Evolutionary conservation across 2,888 invertebrate species (phyloP), one percentile per base, ranked within the genome.

Genomic region (Fragum fragum): DNA sequence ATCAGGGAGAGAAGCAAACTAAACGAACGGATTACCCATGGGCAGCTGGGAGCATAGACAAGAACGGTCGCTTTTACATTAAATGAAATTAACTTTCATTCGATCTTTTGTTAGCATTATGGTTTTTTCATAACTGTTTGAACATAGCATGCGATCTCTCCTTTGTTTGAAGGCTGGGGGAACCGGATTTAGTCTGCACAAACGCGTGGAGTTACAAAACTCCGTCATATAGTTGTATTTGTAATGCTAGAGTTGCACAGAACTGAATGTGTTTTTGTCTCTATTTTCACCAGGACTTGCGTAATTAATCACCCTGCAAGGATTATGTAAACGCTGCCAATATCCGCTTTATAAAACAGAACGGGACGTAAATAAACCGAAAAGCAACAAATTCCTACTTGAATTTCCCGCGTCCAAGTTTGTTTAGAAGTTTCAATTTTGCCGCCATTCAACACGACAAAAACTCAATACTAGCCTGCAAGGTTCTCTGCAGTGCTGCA

Each of bases 11-110:
- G 75, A 59, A 61, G 68, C 75, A 69, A 55, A 59, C 23, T 61
- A 47, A 57, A 72, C 73, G 74, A n/a, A 29, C 47, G 82, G 77
- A 81, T 81, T 78, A 80, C 55, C 68, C 68, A 39, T 47, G 63
- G 73, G 78, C 85, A 85, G 85, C 85, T 85, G 85, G 78, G 75
- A 73, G 63, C 26, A 71, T 71, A 78, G 78, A 76, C 73, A 70
- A 57, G 76, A 57, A 75, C 63, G 61, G 69, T 78, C 74, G 75
- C 70, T 61, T 61, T 78, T 78, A 66, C 73, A 75, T 69, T 70
- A 82, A 85, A 80, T 78, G 78, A 82, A 85, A 82, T 82, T 80
- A 82, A 78, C 73, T 82, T 82, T 81, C 80, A 78, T 80, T 75
- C 55, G 63, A 53, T 73, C 85, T 79, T 82, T 85, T 81, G 81